phyloP scores from a whole-genome alignment of 2,113 vertebrate genomes.

The Archocentrus centrarchus region DNA sequence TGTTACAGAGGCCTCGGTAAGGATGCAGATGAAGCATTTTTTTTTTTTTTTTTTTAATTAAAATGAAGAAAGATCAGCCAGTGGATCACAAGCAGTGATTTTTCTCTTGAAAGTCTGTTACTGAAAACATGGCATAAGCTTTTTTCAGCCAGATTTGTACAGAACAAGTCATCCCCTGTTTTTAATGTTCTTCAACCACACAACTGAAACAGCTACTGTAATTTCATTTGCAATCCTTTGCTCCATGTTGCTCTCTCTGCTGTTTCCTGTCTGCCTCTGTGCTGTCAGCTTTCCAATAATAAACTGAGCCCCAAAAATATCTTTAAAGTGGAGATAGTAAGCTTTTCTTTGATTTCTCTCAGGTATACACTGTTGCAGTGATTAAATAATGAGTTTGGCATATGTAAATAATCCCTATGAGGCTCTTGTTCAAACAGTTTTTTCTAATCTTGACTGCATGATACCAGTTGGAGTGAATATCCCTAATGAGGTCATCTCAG shows the following conservation, averaged over 20 bases:
- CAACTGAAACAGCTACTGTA: background rate
- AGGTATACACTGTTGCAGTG: background rate
- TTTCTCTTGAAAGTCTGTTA: no score
- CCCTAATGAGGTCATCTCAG: background rate
- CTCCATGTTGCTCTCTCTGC: background rate
- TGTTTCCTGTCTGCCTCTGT: background rate
- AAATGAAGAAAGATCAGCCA: background rate
- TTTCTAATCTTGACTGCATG: background rate
- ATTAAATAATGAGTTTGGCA: background rate
- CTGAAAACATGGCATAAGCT: no score
- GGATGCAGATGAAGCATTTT: background rate
- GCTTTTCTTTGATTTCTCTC: background rate
- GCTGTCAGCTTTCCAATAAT: background rate
- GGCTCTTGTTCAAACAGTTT: no score
- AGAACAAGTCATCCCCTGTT: background rate
- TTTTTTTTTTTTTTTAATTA: background rate
- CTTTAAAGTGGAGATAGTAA: background rate
- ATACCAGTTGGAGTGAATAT: background rate
- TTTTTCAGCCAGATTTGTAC: background rate
- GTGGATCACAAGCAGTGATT: background rate
- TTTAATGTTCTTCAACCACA: background rate
- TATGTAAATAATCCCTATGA: background rate
- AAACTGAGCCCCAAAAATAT: background rate
- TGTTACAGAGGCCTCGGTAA: conserved; percentile 94
- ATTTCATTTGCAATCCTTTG: background rate